Evolutionary conservation across 2,888 invertebrate species (phyloP).

Genomic region (Craniophora ligustri): DNA sequence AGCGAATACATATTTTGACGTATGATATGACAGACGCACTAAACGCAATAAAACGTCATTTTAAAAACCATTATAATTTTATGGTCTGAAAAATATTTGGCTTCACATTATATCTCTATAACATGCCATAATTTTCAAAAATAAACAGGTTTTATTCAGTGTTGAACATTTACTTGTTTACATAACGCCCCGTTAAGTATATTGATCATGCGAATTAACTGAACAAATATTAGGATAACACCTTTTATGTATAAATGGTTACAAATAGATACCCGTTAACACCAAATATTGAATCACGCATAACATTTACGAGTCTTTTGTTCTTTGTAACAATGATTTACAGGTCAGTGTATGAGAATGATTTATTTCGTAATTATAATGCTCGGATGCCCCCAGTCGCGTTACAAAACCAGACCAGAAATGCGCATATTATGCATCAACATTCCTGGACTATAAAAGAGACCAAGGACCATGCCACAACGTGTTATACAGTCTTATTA

Average conservation of each 20-base stretch:
- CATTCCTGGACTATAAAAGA: too few relatives aligned
- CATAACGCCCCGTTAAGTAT: background rate
- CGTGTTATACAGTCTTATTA: too few relatives aligned
- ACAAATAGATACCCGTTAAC: constrained; percentile 35
- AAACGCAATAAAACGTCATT: too few relatives aligned
- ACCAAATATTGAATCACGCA: constrained; percentile 30
- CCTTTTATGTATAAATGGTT: constrained; percentile 13
- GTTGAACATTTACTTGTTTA: background rate
- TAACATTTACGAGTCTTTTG: constrained; percentile 30
- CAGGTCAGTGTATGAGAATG: constrained; percentile 15
- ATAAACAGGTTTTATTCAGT: background rate
- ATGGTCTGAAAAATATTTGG: too few relatives aligned
- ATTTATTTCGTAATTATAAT: constrained; percentile 27
- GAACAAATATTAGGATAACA: constrained; percentile 22
- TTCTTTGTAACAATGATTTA: constrained; percentile 25
- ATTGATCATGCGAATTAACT: constrained; percentile 6
- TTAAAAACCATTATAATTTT: too few relatives aligned
- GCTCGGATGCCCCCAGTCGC: background rate
- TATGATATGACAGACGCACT: too few relatives aligned
- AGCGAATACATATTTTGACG: too few relatives aligned
- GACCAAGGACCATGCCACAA: too few relatives aligned
- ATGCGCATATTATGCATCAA: too few relatives aligned
- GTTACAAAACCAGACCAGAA: too few relatives aligned
- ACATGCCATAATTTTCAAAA: too few relatives aligned
- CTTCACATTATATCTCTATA: too few relatives aligned